Conservation (phyloP, 2,888 invertebrate genomes). For the Polydrusus tereticollis region DNA sequence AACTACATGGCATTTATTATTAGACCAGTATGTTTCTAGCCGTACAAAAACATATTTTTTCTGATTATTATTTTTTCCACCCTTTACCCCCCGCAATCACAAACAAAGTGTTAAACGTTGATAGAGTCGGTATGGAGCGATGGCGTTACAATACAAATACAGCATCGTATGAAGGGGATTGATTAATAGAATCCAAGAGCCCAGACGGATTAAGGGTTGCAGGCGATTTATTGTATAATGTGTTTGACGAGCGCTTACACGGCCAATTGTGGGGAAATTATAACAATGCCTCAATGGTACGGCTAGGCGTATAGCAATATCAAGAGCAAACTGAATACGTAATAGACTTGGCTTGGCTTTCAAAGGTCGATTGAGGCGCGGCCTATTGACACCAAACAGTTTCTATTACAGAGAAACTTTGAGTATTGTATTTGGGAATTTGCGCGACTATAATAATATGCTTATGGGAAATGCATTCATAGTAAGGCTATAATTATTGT, state of each 20-base stretch:
- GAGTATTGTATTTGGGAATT: not conserved
- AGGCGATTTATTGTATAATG: slow-evolving; percentile 36
- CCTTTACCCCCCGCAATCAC: not conserved
- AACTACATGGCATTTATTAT: too few relatives aligned
- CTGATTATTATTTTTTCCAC: too few relatives aligned
- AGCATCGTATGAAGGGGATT: slow-evolving; percentile 18
- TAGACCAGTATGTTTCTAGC: too few relatives aligned
- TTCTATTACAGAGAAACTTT: slow-evolving; percentile 13
- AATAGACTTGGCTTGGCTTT: slow-evolving; percentile 31
- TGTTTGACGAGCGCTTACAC: slow-evolving; percentile 44
- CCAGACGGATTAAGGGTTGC: slow-evolving; percentile 32
- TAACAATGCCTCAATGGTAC: slow-evolving; percentile 35
- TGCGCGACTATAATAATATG: too few relatives aligned
- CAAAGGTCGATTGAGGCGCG: slow-evolving; percentile 14
- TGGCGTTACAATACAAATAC: slow-evolving; percentile 20
- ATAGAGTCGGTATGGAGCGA: not conserved
- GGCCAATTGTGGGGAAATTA: slow-evolving; percentile 44
- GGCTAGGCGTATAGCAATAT: slow-evolving; percentile 31
- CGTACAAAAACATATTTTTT: too few relatives aligned
- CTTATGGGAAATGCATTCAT: too few relatives aligned
- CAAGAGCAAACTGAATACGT: slow-evolving; percentile 40
- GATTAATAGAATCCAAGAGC: slow-evolving; percentile 27
- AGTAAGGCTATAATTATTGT: too few relatives aligned
- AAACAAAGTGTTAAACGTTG: not conserved
- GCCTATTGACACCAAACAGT: slow-evolving; percentile 17